Base-by-base conservation (phyloP, 2,797 vertebrate genomes). In the Gymnoscopelus braueri region DNA sequence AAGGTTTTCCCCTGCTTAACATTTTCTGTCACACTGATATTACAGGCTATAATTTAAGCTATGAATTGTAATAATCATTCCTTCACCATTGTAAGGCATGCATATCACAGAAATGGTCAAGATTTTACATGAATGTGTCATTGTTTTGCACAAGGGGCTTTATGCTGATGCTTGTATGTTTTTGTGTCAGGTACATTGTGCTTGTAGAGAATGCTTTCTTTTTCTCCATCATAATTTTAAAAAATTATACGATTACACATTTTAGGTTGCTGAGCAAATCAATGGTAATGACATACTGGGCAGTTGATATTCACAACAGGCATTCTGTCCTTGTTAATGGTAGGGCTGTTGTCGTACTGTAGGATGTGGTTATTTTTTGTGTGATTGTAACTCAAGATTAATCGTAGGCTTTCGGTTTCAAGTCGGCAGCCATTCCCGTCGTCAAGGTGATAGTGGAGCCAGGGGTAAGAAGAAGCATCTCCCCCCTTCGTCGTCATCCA, bases 391-490 rank as follows among this genome's bases (percentile, higher is more conserved):
- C 82, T 75, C 4, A 47, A 44, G 72, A 85, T 84, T 91, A 91
- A 92, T 83, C 32, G 72, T 29, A 84, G 79, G 71, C 78, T 89
- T 89, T 85, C 91, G 88, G 72, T 91, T 91, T 91, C 71, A 91
- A 93, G 90, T 92, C 90, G 68, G 81, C 88, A 89, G 88, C 87
- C 80, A 83, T 93, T 81, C 90, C 89, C 69, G 89, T 93, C 68
- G 86, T 93, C 79, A 91, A 87, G 89, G 91, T 93, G 87, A 90
- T 91, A 87, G 90, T 92, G 90, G 89, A 92, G 69, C 88, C 87
- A 77, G 92, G 91, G 92, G 92, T 93, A 94, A 93, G 93, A 86
- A 65, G 51, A 79, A 67, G 69, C 75, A 83, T 81, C 82, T 65
- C 72, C 68, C 71, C 71, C 55, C 48, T 71, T 48, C 85, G 61